Percentiles rank a stretch among this genome's conserved stretches.
Evolutionary conservation across 1,140 invertebrate species (phyloP).

Genomic region (Diachasma alloeum): DNA sequence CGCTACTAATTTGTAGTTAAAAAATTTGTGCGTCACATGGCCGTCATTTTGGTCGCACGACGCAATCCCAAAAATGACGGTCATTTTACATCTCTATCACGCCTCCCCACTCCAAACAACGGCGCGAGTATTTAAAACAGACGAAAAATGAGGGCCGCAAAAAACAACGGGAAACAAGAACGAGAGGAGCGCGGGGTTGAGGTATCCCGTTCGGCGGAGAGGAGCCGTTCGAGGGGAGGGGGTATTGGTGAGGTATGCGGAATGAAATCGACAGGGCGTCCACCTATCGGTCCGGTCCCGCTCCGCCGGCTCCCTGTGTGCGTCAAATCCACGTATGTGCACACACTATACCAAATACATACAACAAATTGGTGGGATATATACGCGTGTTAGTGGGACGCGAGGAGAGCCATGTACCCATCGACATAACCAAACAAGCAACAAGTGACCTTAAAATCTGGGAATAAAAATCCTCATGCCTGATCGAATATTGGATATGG

Average conservation of each 20-base stretch:
- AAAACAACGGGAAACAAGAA: background rate
- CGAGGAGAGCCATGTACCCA: slow-evolving; percentile 26
- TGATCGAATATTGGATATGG: slow-evolving; percentile 49
- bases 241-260: slow-evolving; percentile 25
- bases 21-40: no score
- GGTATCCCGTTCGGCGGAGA: background rate
- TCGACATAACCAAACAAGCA: slow-evolving; percentile 61
- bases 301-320: slow-evolving; percentile 30
- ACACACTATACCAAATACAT: slow-evolving; percentile 10
- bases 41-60: no score
- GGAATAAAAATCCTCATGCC: slow-evolving; percentile 56
- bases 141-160: background rate
- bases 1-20: no score
- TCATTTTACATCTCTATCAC: no score
- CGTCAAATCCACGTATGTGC: slow-evolving; percentile 10
- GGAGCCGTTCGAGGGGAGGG: background rate
- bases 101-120: background rate
- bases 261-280: slow-evolving; percentile 59
- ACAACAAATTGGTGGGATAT: slow-evolving; percentile 23
- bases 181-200: background rate
- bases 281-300: slow-evolving; percentile 53
- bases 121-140: background rate
- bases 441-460: slow-evolving; percentile 63
- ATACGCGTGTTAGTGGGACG: slow-evolving; percentile 32
- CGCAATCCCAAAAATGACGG: no score